A percentile compares a stretch with the other conserved stretches of the same genome.
These are phyloP conservation scores for Helicorthomorpha holstii DNA, from an alignment of 1,140 invertebrate genomes.

Conservation along the genomic window DNA sequence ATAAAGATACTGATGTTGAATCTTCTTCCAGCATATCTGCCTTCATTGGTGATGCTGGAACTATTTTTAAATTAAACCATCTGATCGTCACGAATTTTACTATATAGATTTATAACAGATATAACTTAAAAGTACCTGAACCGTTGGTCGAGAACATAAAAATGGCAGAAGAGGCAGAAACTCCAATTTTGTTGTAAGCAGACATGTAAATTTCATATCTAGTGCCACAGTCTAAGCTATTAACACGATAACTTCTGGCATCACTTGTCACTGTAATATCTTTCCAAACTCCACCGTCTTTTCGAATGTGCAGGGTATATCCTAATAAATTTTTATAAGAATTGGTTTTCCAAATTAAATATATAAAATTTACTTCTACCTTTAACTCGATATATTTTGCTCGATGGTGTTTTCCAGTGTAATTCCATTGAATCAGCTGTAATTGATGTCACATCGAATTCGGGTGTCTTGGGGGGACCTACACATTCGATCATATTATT, in stretches of 20 bases:
- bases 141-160: slow-evolving; percentile 73
- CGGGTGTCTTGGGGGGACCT: no score
- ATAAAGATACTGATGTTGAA: slow-evolving; percentile 24
- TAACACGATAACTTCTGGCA: slow-evolving; percentile 36
- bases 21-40: slow-evolving; percentile 16
- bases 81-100: not conserved
- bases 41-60: slow-evolving; percentile 15
- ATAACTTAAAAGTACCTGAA: slow-evolving; percentile 27
- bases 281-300: slow-evolving; percentile 58
- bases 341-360: no score
- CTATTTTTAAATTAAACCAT: slow-evolving; percentile 10
- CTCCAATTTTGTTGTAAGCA: slow-evolving; percentile 78
- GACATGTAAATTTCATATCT: slow-evolving; percentile 81
- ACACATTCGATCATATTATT: no score
- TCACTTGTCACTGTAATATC: not conserved
- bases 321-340: no score
- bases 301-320: slow-evolving; percentile 82
- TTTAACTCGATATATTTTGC: no score
- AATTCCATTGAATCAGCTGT: no score
- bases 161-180: slow-evolving; percentile 69
- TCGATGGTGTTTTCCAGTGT: no score
- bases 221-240: slow-evolving; percentile 72
- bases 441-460: no score
- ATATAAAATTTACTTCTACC: no score
- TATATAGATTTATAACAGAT: not conserved